These are phyloP conservation scores for Acrobasis repandana DNA, from an alignment of 2,888 invertebrate species.

Conservation along the genomic window DNA sequence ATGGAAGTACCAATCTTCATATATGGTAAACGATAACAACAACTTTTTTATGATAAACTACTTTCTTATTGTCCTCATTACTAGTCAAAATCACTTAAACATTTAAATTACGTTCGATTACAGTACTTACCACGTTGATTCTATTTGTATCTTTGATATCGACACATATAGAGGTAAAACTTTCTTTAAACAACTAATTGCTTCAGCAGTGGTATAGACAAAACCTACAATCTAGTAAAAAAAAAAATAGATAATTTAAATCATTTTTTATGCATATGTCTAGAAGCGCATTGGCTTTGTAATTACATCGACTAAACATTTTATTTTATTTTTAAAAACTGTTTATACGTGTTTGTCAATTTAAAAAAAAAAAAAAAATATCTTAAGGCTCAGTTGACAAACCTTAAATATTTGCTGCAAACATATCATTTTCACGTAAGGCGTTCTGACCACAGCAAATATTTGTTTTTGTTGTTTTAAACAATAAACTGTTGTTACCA, in stretches of 20 bases:
- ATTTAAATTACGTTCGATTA: no score
- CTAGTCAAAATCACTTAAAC: no score
- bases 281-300: conserved; percentile 44
- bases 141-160: no score
- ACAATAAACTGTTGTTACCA: conserved; percentile 6
- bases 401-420: background rate
- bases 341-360: background rate
- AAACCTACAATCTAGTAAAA: no score
- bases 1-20: conserved; percentile 16
- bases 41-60: no score
- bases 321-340: conserved; percentile 25
- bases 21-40: no score
- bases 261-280: conserved; percentile 53
- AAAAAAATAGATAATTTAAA: conserved; percentile 39
- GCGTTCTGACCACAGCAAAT: background rate
- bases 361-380: background rate
- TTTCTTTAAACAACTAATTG: no score
- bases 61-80: no score
- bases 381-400: no score
- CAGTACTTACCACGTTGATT: no score
- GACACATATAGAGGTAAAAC: no score
- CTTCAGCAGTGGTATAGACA: no score
- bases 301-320: conserved; percentile 41
- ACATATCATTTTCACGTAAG: background rate
- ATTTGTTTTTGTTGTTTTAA: background rate